Conservation (phyloP, 2,797 vertebrate species). For the Borostomias antarcticus region DNA sequence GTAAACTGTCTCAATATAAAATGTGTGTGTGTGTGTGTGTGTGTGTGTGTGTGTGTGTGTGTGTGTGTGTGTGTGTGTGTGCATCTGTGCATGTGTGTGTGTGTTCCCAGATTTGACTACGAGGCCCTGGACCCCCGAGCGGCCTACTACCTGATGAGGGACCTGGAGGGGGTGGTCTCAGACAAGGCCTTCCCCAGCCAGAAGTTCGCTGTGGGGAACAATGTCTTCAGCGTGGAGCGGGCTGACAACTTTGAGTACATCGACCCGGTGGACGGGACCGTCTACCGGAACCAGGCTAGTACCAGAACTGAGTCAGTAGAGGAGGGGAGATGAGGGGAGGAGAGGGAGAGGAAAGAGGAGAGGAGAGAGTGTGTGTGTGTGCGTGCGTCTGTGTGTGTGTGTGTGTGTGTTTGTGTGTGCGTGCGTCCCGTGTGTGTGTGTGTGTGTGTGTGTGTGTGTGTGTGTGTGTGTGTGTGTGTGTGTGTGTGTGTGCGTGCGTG, state of each 20-base stretch:
- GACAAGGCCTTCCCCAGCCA: constrained; percentile 93
- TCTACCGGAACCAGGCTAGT: constrained; percentile 95
- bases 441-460: background rate
- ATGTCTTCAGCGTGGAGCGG: constrained; percentile 90
- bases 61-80: background rate
- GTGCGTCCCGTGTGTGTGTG: too few species aligned
- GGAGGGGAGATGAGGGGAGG: background rate
- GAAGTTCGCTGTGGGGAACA: constrained; percentile 94
- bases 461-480: too few species aligned
- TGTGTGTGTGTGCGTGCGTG: too few species aligned
- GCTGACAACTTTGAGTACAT: constrained; percentile 95
- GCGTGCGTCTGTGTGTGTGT: too few species aligned
- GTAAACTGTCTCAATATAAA: background rate
- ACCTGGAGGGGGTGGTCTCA: constrained; percentile 88
- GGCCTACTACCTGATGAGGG: constrained; percentile 93
- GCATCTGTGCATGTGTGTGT: constrained; percentile 3
- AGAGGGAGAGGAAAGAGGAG: background rate
- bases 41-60: background rate
- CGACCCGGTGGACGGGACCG: constrained; percentile 95
- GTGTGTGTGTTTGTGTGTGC: too few species aligned
- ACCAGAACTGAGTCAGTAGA: too few species aligned
- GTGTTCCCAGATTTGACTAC: constrained; percentile 89
- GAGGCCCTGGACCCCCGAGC: constrained; percentile 91
- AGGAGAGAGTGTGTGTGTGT: too few species aligned
- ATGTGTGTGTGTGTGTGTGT: background rate